phyloP scores from a whole-genome alignment of 2,113 vertebrate species.

The Pituophis catenifer region DNA sequence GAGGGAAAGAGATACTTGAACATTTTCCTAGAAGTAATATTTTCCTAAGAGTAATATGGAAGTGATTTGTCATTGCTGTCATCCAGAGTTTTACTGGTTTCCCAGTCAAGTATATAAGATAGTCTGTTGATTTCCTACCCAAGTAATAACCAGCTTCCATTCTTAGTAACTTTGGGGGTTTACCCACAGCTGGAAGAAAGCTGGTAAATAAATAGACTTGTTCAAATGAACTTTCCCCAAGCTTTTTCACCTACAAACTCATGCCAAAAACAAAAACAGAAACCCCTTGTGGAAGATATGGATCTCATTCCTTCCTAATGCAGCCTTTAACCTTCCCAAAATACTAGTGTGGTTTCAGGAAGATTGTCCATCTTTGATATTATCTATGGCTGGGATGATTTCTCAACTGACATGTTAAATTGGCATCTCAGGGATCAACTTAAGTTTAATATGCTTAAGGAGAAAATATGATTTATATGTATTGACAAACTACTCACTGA shows the following conservation, averaged over 20 bases:
- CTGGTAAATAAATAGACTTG: not conserved
- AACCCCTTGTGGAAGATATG: not conserved
- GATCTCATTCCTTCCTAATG: not conserved
- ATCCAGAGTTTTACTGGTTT: not conserved
- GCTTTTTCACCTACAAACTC: not conserved
- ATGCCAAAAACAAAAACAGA: not conserved
- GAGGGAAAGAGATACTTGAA: not conserved
- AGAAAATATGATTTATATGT: not conserved
- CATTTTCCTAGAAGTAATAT: not conserved
- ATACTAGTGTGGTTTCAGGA: not conserved
- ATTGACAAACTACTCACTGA: not conserved
- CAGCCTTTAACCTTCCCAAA: not conserved
- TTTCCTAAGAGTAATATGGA: not conserved
- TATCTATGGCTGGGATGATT: not conserved
- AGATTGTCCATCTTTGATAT: not conserved
- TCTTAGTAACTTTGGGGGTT: not conserved
- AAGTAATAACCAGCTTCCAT: not conserved
- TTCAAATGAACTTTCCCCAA: not conserved
- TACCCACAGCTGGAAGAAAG: not conserved
- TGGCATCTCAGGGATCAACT: not conserved
- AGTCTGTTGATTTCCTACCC: not conserved
- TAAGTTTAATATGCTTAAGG: not conserved
- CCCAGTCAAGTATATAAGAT: not conserved
- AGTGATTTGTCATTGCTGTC: not conserved
- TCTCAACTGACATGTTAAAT: not conserved